These are phyloP conservation scores for Pygoscelis antarcticus DNA, from an alignment of 2,113 vertebrate genomes.

Conservation along the genomic window DNA sequence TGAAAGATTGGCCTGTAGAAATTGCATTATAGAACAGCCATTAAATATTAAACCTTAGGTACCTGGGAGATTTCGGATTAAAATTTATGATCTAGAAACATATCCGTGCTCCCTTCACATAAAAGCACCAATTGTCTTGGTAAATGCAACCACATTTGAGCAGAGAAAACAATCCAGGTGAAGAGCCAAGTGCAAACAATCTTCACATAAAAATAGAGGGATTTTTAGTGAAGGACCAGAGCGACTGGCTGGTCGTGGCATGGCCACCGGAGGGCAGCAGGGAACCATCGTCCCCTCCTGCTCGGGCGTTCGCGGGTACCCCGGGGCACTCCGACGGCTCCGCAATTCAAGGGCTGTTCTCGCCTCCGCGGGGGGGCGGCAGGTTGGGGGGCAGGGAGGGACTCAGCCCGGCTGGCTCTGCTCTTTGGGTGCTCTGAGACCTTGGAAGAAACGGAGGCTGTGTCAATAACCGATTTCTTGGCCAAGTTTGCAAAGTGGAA, in stretches of 20 bases:
- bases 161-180: neutral
- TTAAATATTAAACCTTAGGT: slow-evolving; percentile 56
- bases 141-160: neutral
- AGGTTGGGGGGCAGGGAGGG: neutral
- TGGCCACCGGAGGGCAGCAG: slow-evolving; percentile 45
- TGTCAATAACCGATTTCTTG: neutral
- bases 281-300: neutral
- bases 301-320: neutral
- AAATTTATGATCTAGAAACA: slow-evolving; percentile 37
- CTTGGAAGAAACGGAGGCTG: neutral
- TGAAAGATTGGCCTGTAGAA: slow-evolving; percentile 48
- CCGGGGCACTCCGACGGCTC: fast-evolving
- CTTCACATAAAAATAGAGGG: fast-evolving
- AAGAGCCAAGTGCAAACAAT: neutral
- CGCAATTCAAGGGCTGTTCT: fast-evolving
- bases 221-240: neutral
- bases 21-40: neutral
- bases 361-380: neutral
- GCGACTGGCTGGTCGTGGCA: neutral
- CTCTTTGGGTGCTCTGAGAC: neutral
- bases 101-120: neutral
- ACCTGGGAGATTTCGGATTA: slow-evolving; percentile 3
- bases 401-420: neutral
- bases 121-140: neutral
- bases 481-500: neutral